Base-by-base conservation (phyloP, 2,113 vertebrate genomes). In the Tauraco erythrolophus region DNA sequence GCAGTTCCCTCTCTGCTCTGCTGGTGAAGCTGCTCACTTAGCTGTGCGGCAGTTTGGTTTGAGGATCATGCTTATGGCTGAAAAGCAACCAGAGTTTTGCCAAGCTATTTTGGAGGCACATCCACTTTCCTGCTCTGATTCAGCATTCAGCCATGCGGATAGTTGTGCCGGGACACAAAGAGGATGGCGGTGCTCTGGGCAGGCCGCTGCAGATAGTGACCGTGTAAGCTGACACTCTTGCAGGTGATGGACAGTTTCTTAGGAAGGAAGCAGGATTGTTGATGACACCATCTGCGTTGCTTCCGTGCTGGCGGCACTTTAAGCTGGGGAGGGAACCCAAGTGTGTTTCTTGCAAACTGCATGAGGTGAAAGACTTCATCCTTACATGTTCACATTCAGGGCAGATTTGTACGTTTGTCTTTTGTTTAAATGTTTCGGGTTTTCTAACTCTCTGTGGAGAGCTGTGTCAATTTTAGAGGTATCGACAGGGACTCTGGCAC, bases 131-230 rank as follows among this genome's bases (percentile, higher is more conserved):
- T 0, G 0, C 37, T 41, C 61, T 76, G 61, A 72, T 80, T 68
- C 46, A 79, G 61, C 41, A 3, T 51, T 16, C 79, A 74, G 70
- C 41, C 66, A 24, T 0, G 1, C 0, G 0, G 28, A 7, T 33
- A 27, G 54, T 5, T 50, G 39, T 78, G 60, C 54, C 1, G 13
- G 41, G n/a, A n/a, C 2, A 2, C 61, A 27, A 11, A 62, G 69
- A 5, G 25, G 12, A 21, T 37, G 62, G 61, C 66, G 37, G 41
- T 66, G 87, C 75, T 79, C 46, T 69, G 60, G n/a, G 74, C 78
- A 46, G 77, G 28, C 43, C 24, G 17, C 5, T 25, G 57, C 80
- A 80, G 6, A 9, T 7, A 41, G 57, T 0, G 1, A 23, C 56
- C 57, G 41, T 13, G 54, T 10, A 41, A 83, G 71, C 27, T 76